Evolutionary conservation across 2,797 vertebrate species (phyloP), one percentile per base, ranked within the genome.

Genomic region (Typhlichthys subterraneus): DNA sequence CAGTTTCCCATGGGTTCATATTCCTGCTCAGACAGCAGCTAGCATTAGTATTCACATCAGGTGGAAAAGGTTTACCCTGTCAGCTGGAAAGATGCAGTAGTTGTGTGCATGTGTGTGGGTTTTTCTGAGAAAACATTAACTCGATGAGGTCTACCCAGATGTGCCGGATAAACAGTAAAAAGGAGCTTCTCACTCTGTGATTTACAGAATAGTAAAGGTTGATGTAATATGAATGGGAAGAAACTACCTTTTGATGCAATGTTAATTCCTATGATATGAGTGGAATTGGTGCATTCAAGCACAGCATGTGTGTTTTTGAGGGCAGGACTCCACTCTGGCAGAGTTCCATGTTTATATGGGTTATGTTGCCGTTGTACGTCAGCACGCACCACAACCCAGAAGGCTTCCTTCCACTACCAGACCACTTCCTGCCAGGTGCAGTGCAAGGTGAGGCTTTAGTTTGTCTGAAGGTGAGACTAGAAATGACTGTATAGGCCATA

Each of bases 341-440:
- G 87, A 83, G 17, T 89, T 83, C 65, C 53, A 59, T 4, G 63
- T 91, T 46, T 83, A 83, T 15, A 87, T 87, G 71, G 82, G 70
- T 51, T 63, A 76, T 2, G 76, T 77, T 2, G 84, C 15, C 2
- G 33, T 90, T 57, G 23, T 91, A 83, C 15, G 67, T 90, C 67
- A 89, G 82, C 73, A 52, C 89, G 47, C 87, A 90, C 64, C 79
- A 80, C 0, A 85, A 91, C 76, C 89, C 87, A 0, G 86, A 90
- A 52, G 74, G 87, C 48, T 92, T 92, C 63, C 63, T 92, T 92
- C 63, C 63, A 88, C 68, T 90, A 76, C 87, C 89, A 0, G 81
- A 90, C 57, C 49, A 57, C 66, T 90, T 91, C 74, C 74, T 82
- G 63, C 85, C 87, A 82, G 86, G 67, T 91, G 89, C 85, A 83